Base-by-base conservation (phyloP, 2,888 invertebrate genomes). In the Rhorus exstirpatorius region DNA sequence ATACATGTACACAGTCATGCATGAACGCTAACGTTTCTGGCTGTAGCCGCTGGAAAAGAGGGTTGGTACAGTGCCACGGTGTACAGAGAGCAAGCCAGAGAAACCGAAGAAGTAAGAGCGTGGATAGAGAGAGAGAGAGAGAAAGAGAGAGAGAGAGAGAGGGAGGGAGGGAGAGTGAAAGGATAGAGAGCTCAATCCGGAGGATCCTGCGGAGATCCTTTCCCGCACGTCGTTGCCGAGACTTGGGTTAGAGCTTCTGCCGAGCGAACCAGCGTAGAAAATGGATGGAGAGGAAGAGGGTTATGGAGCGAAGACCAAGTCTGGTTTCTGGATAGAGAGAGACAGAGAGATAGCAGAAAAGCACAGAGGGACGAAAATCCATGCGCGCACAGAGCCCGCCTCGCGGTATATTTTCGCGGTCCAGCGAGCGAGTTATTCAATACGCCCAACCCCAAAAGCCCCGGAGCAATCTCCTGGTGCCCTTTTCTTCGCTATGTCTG, bases 401-500 rank as follows among this genome's bases (percentile, higher is more conserved):
- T 88, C 91, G 90, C 89, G 90, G 92, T 93, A 93, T 92, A 93
- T 93, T 93, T 93, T 93, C 92, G 93, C 92, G 92, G 93, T 93
- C 93, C 93, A 92, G 92, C 92, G 92, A 92, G 90, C 93, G 92
- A 92, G 93, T 93, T 93, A 93, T 93, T 93, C 92, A 92, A 93
- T 93, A 92, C 92, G 91, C 91, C 90, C 92, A 90, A 89, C 89
- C 91, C 92, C 90, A 89, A 91, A 89, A 90, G 90, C 91, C 92
- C 91, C 87, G 89, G 90, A 90, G 93, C 92, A 90, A 92, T 92
- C 90, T 92, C 89, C 78, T 75, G 78, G 68, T 82, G 49, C 87
- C 86, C 85, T 87, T 88, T 83, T 68, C 79, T n/a, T 38, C 70
- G 72, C 72, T 81, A 38, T 76, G 58, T 68, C 49, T 74, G 46